Percentiles rank a stretch among this genome's conserved stretches.
These are phyloP conservation scores for Poecilia latipinna DNA, from an alignment of 2,113 vertebrate genomes.

Conservation along the genomic window DNA sequence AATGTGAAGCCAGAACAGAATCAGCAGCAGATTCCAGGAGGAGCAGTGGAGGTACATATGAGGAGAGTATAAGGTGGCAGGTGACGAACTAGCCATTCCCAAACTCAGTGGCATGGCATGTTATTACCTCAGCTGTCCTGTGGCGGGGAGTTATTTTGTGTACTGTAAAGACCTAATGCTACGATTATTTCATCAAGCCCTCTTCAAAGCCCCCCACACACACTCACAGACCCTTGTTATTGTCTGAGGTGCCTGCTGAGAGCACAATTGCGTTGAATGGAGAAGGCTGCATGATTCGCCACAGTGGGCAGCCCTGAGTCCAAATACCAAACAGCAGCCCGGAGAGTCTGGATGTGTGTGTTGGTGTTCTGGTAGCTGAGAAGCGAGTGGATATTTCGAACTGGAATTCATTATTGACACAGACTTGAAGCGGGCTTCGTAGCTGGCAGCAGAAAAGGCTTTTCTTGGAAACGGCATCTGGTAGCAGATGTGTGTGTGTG, in stretches of 20 bases:
- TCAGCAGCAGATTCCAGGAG: constrained; percentile 14
- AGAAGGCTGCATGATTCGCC: constrained; percentile 45
- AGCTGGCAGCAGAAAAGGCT: constrained; percentile 25
- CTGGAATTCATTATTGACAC: constrained; percentile 33
- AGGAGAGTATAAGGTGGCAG: not conserved
- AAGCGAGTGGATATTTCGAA: constrained; percentile 16
- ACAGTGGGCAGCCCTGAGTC: constrained; percentile 26
- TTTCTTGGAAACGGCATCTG: constrained; percentile 12
- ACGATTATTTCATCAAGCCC: constrained; percentile 48
- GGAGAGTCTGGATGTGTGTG: constrained; percentile 54
- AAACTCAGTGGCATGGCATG: constrained; percentile 53
- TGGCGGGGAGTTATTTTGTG: constrained; percentile 62
- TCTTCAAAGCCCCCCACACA: constrained; percentile 3
- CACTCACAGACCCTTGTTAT: constrained; percentile 58
- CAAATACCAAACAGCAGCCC: constrained; percentile 50
- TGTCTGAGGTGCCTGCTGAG: constrained; percentile 55
- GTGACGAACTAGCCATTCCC: constrained; percentile 63
- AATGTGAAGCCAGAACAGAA: constrained; percentile 12
- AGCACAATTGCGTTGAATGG: constrained; percentile 54
- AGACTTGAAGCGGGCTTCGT: constrained; percentile 28
- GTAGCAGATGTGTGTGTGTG: constrained; percentile 7
- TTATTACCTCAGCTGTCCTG: constrained; percentile 66
- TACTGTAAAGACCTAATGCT: constrained; percentile 56
- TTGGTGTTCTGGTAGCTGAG: constrained; percentile 30
- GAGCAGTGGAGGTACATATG: not conserved